These are phyloP conservation scores for Drepanosiphum platanoidis DNA, from an alignment of 2,888 invertebrate genomes.

Conservation along the genomic window DNA sequence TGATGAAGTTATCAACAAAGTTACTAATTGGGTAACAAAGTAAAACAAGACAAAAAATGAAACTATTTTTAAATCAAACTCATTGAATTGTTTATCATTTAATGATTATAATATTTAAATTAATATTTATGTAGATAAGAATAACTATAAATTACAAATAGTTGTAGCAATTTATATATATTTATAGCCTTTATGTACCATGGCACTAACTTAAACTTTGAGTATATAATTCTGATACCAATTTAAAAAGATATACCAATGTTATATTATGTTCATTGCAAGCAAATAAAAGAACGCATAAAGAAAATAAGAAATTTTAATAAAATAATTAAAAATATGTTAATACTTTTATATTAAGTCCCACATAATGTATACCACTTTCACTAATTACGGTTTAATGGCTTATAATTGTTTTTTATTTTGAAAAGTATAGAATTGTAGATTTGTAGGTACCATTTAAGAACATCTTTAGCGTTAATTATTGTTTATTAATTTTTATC, in stretches of 20 bases:
- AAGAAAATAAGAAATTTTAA: constrained; percentile 12
- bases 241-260: background rate
- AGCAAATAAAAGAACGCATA: background rate
- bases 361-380: background rate
- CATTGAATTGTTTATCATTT: background rate
- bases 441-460: no score
- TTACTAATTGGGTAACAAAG: background rate
- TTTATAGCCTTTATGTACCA: background rate
- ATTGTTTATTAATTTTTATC: no score
- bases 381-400: background rate
- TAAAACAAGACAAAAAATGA: background rate
- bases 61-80: background rate
- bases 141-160: background rate
- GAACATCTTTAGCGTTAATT: background rate
- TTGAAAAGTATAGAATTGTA: background rate
- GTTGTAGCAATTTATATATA: background rate
- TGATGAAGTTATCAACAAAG: background rate
- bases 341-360: background rate
- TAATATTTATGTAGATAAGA: background rate
- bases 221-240: background rate
- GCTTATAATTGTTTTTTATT: constrained; percentile 4
- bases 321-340: constrained; percentile 14
- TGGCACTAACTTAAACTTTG: background rate
- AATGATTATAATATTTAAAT: background rate
- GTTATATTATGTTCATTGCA: background rate